phyloP scores from a whole-genome alignment of 35 echinoderm and acorn worm species.

The Strongylocentrotus purpuratus region DNA sequence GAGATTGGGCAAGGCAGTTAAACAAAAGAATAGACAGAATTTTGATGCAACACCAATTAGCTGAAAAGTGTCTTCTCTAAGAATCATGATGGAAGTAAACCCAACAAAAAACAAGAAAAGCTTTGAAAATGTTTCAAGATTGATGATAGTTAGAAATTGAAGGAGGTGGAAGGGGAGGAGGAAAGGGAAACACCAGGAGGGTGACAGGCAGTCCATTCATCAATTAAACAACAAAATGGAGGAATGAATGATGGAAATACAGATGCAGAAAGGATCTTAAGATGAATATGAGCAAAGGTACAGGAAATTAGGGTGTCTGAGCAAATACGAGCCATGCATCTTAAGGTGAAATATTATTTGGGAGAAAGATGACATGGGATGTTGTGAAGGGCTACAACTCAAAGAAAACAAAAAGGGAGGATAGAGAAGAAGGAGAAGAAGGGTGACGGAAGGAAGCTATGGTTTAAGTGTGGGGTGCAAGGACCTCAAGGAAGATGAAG shows the following conservation, averaged over 20 bases:
- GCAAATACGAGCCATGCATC: slow-evolving; percentile 48
- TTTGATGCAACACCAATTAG: slow-evolving; percentile 2
- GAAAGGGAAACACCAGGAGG: slow-evolving; percentile 51
- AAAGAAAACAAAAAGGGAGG: neutral
- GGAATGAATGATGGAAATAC: slow-evolving; percentile 9
- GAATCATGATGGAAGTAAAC: neutral
- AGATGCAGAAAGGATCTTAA: slow-evolving; percentile 6
- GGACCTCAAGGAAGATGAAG: slow-evolving; percentile 38
- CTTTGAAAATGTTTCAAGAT: slow-evolving; percentile 12
- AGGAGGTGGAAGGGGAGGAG: slow-evolving; percentile 24
- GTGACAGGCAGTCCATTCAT: slow-evolving; percentile 49
- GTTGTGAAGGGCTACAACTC: neutral
- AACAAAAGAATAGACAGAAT: neutral
- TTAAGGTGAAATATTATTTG: slow-evolving; percentile 36
- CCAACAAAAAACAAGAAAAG: neutral
- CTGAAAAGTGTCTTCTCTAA: neutral
- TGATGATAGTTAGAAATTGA: slow-evolving; percentile 25
- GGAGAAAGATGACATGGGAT: slow-evolving; percentile 35
- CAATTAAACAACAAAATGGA: slow-evolving; percentile 53
- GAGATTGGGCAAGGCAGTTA: neutral
- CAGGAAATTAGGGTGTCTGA: slow-evolving; percentile 48
- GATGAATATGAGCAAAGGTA: slow-evolving; percentile 38
- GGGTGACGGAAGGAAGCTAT: slow-evolving; percentile 29
- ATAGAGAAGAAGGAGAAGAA: slow-evolving; percentile 24
- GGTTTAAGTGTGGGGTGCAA: slow-evolving; percentile 43